These are phyloP conservation scores for Nemoura dubitans DNA, from an alignment of 2,888 invertebrate species.

Conservation along the genomic window DNA sequence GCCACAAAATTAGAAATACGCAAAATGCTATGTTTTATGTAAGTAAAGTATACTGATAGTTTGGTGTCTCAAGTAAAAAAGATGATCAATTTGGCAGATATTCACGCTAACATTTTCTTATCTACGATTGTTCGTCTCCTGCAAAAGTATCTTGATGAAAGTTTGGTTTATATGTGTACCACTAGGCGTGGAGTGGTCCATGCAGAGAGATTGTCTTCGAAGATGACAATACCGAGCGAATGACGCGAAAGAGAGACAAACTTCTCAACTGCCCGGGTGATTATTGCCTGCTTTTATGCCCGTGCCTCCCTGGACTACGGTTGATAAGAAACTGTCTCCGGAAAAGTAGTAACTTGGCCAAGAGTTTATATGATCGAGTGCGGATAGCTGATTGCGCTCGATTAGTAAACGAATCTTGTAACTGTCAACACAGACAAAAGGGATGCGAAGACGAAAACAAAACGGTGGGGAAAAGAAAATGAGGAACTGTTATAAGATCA, in stretches of 20 bases:
- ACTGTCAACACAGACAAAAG: constrained; percentile 46
- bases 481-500: constrained; percentile 4
- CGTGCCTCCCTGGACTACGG: neutral
- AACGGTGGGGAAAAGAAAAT: constrained; percentile 34
- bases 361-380: constrained; percentile 42
- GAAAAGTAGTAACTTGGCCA: neutral
- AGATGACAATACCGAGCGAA: constrained; percentile 24
- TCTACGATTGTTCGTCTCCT: neutral
- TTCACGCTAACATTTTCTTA: neutral
- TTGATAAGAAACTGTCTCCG: constrained; percentile 35
- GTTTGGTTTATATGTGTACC: constrained; percentile 9
- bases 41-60: no score
- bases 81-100: neutral
- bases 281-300: constrained; percentile 28
- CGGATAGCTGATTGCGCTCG: constrained; percentile 45
- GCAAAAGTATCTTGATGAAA: neutral
- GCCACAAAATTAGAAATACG: no score
- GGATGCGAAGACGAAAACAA: constrained; percentile 32
- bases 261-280: constrained; percentile 16
- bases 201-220: neutral
- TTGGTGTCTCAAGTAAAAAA: neutral
- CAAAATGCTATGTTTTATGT: no score
- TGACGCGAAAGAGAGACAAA: constrained; percentile 8
- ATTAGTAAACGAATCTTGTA: constrained; percentile 46
- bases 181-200: neutral